Base-by-base conservation (phyloP, 2,797 vertebrate genomes). In the Neosilurus hyrtlii region DNA sequence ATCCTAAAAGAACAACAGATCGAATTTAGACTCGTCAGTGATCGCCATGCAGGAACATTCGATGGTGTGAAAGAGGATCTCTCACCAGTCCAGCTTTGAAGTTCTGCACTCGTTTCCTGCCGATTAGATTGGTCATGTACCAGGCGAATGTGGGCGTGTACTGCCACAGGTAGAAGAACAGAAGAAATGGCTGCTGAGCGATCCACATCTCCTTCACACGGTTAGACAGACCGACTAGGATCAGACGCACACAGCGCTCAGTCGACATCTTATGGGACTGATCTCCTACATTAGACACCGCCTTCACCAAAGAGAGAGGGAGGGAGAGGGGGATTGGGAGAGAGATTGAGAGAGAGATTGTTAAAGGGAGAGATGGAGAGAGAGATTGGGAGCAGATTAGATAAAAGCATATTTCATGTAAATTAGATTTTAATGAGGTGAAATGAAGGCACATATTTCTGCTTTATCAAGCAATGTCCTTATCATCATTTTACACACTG, bases 151-250 rank as follows among this genome's bases (percentile, higher is more conserved):
- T 96, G n/a, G 97, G 97, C 0, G 92, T 57, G 0, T 99, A 99
- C 89, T 99, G 97, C 96, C 97, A 98, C 66, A 92, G 10, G 87
- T 99, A 99, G 86, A 88, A 90, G 7, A 94, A 66, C 0, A 93
- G 73, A 86, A 99, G 92, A 86, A 94, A 95, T 8, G 98, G 97
- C 4, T 99, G 95, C 66, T 96, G 91, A 0, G 94, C 87, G 2
- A 99, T 93, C 98, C 98, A 99, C 84, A 96, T 95, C 91, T 99
- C 98, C 89, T 96, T 94, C 86, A 97, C 86, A 24, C 93, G 88
- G 0, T 98, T 99, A 85, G 94, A 93, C 18, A 92, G 85, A 86
- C 95, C 95, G 74, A 96, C 92, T 88, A 99, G 90, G 26, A 96
- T 97, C 77, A 99, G 94, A 22, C 63, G 91, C 35, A 87, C 97